A percentile compares a stretch with the other conserved stretches of the same genome.
These are phyloP conservation scores for Nycticryphes semicollaris DNA, from an alignment of 2,113 vertebrate genomes.

Conservation along the genomic window DNA sequence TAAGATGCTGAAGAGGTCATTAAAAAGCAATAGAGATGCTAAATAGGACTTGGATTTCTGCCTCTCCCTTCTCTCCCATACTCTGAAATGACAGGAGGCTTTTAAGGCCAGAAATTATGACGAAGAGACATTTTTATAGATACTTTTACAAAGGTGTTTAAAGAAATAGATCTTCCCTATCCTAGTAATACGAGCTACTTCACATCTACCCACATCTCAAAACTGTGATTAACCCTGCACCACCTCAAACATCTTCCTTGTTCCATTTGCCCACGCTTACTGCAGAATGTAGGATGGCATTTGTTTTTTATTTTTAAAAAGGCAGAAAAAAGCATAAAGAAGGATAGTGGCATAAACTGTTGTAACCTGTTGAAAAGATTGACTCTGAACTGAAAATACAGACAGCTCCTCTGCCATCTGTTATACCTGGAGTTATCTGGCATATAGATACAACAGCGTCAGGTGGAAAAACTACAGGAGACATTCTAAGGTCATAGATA, in stretches of 20 bases:
- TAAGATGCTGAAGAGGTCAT: not conserved
- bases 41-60: conserved; percentile 23
- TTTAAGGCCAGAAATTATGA: conserved; percentile 37
- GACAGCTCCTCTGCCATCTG: conserved; percentile 69
- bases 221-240: not conserved
- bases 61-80: not conserved
- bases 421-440: conserved; percentile 58
- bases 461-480: conserved; percentile 57
- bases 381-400: conserved; percentile 47
- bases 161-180: conserved; percentile 6
- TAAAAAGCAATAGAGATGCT: conserved; percentile 39
- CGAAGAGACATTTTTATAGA: not conserved
- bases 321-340: not conserved
- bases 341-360: not conserved
- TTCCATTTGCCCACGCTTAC: not conserved
- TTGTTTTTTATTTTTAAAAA: not conserved
- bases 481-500: conserved; percentile 56
- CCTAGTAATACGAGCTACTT: not conserved
- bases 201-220: not conserved
- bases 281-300: not conserved
- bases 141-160: not conserved
- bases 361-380: conserved; percentile 52
- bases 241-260: not conserved
- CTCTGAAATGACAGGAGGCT: not conserved
- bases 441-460: not conserved